Base-by-base conservation (phyloP, 2,797 vertebrate species). In the Pyrocephalus nanus region DNA sequence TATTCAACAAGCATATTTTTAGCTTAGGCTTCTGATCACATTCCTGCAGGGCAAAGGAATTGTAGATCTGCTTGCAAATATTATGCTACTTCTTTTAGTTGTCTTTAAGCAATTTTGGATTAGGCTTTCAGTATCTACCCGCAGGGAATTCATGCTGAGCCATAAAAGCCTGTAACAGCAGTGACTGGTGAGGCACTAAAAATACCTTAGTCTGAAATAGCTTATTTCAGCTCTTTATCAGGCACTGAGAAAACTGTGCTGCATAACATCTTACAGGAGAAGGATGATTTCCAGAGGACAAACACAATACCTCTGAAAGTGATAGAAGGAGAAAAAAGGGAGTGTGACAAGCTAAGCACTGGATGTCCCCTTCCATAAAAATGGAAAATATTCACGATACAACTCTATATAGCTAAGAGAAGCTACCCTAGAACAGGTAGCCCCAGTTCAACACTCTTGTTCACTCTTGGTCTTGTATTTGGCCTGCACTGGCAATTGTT, bases 171-270 rank as follows among this genome's bases (percentile, higher is more conserved):
- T 90, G 74, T 92, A 93, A 95, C 79, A 85, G 79, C 57, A 89
- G 50, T 55, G 71, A 86, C 85, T 94, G 70, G 73, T 55, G 70
- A 94, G 88, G 43, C 30, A 71, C 95, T 95, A 96, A 96, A 96
- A 96, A 96, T 96, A 95, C 71, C 42, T 84, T 79, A 50, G 83
- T 71, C 88, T 74, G 90, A 96, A 96, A 95, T 79, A 96, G 64
- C 83, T 90, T 70, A 57, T 90, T 94, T 93, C 74, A 90, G 60
- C 80, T 93, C 83, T 96, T 93, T 92, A 87, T 95, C 74, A 88
- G 77, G 50, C 74, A 67, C 82, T 54, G 58, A 85, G 62, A 86
- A 86, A 90, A 90, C 70, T 47, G 51, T 54, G 62, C 53, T 93
- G 64, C 53, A 15, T 79, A 90, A 45, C 76, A 82, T 54, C 54